These are phyloP conservation scores for Aphodius granarius DNA, from an alignment of 2,888 invertebrate genomes.

Conservation along the genomic window DNA sequence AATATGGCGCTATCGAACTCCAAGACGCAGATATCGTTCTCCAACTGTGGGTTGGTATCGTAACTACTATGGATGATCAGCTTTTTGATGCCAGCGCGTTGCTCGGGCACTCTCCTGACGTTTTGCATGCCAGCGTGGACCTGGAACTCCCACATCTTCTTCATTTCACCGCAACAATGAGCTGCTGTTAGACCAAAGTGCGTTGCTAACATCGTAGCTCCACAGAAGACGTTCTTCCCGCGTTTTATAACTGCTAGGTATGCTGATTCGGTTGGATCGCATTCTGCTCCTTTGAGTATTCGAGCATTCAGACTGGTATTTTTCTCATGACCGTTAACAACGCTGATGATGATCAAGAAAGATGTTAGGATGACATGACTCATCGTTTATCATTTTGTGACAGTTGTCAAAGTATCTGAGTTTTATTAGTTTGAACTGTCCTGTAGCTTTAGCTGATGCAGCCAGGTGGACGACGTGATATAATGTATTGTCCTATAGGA, in stretches of 20 bases:
- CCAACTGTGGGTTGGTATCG: background rate
- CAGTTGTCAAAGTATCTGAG: too few species aligned
- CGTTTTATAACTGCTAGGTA: background rate
- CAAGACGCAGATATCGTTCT: background rate
- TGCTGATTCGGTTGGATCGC: background rate
- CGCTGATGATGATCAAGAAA: background rate
- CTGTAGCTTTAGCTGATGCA: too few species aligned
- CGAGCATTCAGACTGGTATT: background rate
- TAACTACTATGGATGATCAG: background rate
- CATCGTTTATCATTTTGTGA: too few species aligned
- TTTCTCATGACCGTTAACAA: background rate
- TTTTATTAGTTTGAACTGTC: too few species aligned
- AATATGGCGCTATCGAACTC: background rate
- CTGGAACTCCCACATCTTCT: background rate
- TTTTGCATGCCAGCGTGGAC: background rate
- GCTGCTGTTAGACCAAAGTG: background rate
- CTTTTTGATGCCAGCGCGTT: background rate
- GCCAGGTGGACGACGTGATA: background rate
- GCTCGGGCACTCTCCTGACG: background rate
- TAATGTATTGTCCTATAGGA: conserved; percentile 17
- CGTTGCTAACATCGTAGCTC: background rate
- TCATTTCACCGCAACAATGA: background rate
- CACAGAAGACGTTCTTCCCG: background rate
- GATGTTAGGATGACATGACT: background rate
- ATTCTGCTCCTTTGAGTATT: background rate